phyloP scores from a whole-genome alignment of 2,797 vertebrate genomes.

The Galagoides demidoff region DNA sequence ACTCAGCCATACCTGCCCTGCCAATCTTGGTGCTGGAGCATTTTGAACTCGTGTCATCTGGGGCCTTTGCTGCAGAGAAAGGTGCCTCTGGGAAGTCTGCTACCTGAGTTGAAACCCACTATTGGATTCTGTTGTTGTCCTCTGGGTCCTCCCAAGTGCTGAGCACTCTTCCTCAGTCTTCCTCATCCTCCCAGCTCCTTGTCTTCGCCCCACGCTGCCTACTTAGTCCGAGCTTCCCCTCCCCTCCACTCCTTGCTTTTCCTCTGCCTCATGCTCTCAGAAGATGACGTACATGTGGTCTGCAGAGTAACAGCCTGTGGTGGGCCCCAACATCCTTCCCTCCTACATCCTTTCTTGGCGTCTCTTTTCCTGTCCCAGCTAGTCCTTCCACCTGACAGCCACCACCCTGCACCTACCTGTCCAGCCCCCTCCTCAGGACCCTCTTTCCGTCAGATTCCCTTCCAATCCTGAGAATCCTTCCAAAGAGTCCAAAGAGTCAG shows the following conservation, averaged over 20 bases:
- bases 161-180: background rate
- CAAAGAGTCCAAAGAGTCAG: background rate
- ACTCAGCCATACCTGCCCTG: background rate
- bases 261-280: background rate
- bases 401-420: background rate
- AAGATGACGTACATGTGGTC: background rate
- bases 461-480: background rate
- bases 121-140: background rate
- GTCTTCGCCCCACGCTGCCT: background rate
- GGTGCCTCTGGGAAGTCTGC: background rate
- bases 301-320: background rate
- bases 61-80: background rate
- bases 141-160: rapidly evolving
- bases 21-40: background rate
- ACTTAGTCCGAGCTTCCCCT: background rate
- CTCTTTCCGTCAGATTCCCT: background rate
- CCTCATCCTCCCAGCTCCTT: background rate
- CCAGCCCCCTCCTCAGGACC: background rate
- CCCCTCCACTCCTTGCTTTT: background rate
- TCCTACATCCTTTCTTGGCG: too few relatives aligned
- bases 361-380: background rate
- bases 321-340: too few relatives aligned
- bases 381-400: background rate
- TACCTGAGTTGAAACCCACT: background rate
- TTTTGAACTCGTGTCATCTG: too few relatives aligned